Evolutionary conservation across 1,140 invertebrate species (phyloP).

Genomic region (Campoletis sonorensis): DNA sequence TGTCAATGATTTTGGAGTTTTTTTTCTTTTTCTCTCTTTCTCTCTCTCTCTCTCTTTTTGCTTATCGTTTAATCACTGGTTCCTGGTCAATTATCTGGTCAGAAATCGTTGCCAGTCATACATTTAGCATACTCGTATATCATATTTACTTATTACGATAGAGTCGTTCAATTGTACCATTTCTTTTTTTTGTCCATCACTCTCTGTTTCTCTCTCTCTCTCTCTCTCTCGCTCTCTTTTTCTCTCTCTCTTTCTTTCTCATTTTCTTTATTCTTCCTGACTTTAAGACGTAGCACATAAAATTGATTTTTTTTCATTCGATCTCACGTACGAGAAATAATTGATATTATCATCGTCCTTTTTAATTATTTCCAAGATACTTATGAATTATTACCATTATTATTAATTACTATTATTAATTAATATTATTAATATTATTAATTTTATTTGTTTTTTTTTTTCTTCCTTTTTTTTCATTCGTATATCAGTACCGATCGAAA

Average conservation of each 20-base stretch:
- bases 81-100: conserved; percentile 54
- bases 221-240: not conserved
- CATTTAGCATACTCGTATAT: conserved; percentile 20
- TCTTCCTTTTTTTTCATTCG: no score
- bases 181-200: conserved; percentile 17
- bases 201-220: conserved; percentile 11
- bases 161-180: conserved; percentile 27
- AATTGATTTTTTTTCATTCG: not conserved
- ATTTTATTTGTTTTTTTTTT: no score
- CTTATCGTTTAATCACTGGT: conserved; percentile 46
- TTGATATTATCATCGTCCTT: not conserved
- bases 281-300: not conserved
- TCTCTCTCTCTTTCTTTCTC: not conserved
- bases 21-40: conserved; percentile 9
- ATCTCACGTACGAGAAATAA: not conserved
- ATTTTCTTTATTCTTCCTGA: not conserved
- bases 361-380: not conserved
- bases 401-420: conserved; percentile 6
- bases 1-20: conserved; percentile 20
- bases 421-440: not conserved
- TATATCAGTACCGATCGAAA: conserved; percentile 21
- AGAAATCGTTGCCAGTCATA: conserved; percentile 50
- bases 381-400: not conserved
- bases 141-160: conserved; percentile 26
- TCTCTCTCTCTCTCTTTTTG: conserved; percentile 1